Evolutionary conservation across 1,140 invertebrate genomes (phyloP), one percentile per base, ranked within the genome.

Genomic region (Ericerus pela): DNA sequence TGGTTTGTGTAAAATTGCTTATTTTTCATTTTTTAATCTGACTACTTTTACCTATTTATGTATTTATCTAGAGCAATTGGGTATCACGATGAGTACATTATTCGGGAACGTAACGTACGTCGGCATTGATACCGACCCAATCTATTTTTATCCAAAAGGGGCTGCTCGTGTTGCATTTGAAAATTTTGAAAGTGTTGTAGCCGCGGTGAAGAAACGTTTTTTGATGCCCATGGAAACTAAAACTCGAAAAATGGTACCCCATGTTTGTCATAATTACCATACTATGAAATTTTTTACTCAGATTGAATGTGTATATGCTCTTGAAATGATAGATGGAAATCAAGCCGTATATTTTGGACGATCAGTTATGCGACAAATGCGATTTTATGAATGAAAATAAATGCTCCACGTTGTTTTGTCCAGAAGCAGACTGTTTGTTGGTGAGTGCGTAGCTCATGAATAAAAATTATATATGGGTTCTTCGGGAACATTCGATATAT

Each of bases 161-260:
- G 41, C 41, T 22, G 41, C 41, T 22, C 22, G 41, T 24, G 41
- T 47, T 3, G 4, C 41, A 22, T 47, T 47, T 47, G 41, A 47
- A 47, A 47, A 16, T 47, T 5, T 2, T 24, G 8, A 2, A 12
- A 47, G 41, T 14, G 41, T 47, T 47, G 14, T 47, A 24, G 22
- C 41, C 8, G 41, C 41, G 2, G 14, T 47, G 11, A 47, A 16
- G 26, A 47, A 47, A 16, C 41, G 41, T 47, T 47, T 47, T 47
- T 47, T 47, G 20, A 47, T 47, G 41, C 41, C 41, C 26, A 47
- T 5, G 8, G 41, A 47, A 47, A 47, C 41, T 24, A 47, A 47
- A 24, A 47, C 41, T 4, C 41, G 41, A 24, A 47, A 47, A 47
- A 47, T 47, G 41, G 41, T 47, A 24, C n/a, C n/a, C n/a, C n/a